Evolutionary conservation across 2,113 vertebrate genomes (phyloP), one percentile per base, ranked within the genome.

Genomic region (Columba livia): DNA sequence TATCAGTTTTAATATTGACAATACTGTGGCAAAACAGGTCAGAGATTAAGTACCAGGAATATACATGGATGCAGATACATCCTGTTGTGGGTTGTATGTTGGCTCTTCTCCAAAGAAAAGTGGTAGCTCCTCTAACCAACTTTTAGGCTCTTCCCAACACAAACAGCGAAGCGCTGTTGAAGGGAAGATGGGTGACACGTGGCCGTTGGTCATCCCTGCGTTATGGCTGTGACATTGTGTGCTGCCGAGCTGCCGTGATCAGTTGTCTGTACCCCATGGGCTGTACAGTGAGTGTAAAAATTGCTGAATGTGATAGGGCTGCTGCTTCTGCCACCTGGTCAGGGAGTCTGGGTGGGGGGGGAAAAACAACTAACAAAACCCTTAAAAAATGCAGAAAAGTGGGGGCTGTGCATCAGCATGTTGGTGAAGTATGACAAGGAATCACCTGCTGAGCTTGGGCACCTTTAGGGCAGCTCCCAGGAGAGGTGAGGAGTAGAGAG

Each of bases 1-100:
- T 94, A 60, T 94, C 50, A 20, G 83, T 93, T 97, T 96, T 95
- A 92, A 73, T 88, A 79, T 90, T 96, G 58, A 88, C 61, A 66
- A 48, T 62, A 38, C 5, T 44, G 19, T 62, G 50, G 40, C n/a
- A 85, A 90, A 96, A 71, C 40, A 64, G 51, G 26, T 23, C 3
- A 10, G 36, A 60, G 26, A 19, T 57, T 28, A 61, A 25, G 5
- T 69, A 36, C 67, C 42, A 54, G 71, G n/a, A 65, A 19, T 26
- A 40, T 28, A 5, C 5, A 5, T n/a, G 51, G n/a, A n/a, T 64
- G 44, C 53, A 64, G 24, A 62, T 15, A 28, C 5, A 16, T 80
- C 18, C 34, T 80, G 50, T 40, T 1, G 4, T 25, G 60, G 36
- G 12, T 32, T 70, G 61, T 56, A 5, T 66, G 40, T 77, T 85